A percentile compares a stretch with the other conserved stretches of the same genome.
phyloP scores from a whole-genome alignment of 2,797 vertebrate genomes.

The Molothrus ater region DNA sequence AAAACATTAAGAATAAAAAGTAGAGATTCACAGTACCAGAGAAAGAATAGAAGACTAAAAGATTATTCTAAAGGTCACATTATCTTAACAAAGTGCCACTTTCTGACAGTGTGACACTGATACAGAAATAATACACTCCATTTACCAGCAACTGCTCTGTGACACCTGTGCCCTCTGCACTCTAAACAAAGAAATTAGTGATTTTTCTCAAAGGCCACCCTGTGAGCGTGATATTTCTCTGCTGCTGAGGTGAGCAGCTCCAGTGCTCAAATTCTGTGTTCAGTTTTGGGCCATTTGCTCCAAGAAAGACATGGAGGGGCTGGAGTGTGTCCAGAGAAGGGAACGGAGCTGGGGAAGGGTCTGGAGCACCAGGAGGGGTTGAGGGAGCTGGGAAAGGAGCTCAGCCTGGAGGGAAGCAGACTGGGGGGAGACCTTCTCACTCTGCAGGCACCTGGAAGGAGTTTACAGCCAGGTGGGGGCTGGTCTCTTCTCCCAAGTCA shows the following conservation, averaged over 20 bases:
- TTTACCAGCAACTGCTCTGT: constrained; percentile 59
- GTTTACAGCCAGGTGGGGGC: background rate
- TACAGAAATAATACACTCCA: constrained; percentile 60
- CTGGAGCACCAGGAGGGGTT: background rate
- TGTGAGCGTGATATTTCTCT: constrained; percentile 46
- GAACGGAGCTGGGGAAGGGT: background rate
- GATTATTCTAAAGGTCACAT: constrained; percentile 79
- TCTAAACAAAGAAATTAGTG: constrained; percentile 76
- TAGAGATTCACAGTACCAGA: constrained; percentile 48
- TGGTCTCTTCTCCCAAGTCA: accelerated
- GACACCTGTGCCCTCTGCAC: constrained; percentile 68
- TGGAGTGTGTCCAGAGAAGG: background rate
- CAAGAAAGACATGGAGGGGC: background rate
- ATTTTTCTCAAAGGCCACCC: constrained; percentile 78
- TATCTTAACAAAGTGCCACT: constrained; percentile 79
- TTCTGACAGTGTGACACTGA: constrained; percentile 72
- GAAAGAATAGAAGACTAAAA: constrained; percentile 62
- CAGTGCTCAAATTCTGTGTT: background rate
- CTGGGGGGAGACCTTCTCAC: background rate
- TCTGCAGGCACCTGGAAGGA: background rate
- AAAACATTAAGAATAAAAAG: constrained; percentile 64
- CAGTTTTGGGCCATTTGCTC: background rate
- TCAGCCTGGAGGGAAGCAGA: background rate
- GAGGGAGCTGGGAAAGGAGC: background rate
- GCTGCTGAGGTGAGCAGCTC: background rate